Conservation (phyloP, 2,888 invertebrate species). For the Zygaena filipendulae region DNA sequence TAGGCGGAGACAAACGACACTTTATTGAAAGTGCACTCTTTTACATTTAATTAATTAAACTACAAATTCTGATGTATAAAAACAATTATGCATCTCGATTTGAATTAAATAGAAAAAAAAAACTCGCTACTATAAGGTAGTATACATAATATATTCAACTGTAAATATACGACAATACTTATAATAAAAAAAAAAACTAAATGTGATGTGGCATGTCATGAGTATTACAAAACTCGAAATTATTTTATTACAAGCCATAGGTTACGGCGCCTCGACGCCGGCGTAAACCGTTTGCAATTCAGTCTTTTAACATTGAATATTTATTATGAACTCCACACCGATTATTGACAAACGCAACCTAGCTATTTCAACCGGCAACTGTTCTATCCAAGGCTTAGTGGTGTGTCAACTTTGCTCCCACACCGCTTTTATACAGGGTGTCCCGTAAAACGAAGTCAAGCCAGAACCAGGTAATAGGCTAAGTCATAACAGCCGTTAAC, state of each 20-base stretch:
- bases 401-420: too few relatives aligned
- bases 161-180: not conserved
- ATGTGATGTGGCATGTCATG: conserved; percentile 56
- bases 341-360: too few relatives aligned
- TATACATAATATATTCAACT: not conserved
- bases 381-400: too few relatives aligned
- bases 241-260: conserved; percentile 6
- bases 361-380: too few relatives aligned
- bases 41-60: too few relatives aligned
- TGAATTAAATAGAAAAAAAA: conserved; percentile 48
- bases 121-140: not conserved
- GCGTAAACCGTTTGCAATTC: too few relatives aligned
- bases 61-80: conserved; percentile 63
- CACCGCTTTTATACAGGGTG: too few relatives aligned
- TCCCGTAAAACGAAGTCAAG: too few relatives aligned
- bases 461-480: too few relatives aligned
- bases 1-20: conserved; percentile 67
- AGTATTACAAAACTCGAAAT: conserved; percentile 38
- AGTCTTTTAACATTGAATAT: too few relatives aligned
- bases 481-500: too few relatives aligned
- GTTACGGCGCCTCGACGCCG: conserved; percentile 11
- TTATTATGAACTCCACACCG: too few relatives aligned
- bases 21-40: conserved; percentile 65
- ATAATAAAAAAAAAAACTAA: conserved; percentile 21
- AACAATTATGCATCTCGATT: conserved; percentile 56